phyloP scores from a whole-genome alignment of 2,888 invertebrate genomes.

The Hirtodrosophila trivittata region DNA sequence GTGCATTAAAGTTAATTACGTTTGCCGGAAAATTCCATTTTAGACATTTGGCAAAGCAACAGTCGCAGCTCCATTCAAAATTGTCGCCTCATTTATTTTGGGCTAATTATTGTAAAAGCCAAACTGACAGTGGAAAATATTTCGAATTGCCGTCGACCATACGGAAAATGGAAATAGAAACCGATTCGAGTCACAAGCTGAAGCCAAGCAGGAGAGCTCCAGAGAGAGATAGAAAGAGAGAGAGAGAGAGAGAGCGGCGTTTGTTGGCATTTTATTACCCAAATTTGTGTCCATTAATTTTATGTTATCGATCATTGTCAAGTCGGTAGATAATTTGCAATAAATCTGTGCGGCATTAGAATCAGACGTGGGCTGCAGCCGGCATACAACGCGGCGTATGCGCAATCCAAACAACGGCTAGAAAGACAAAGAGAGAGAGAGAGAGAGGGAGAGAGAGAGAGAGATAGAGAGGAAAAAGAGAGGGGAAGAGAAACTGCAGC shows the following conservation, averaged over 20 bases:
- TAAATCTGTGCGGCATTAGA: constrained; percentile 71
- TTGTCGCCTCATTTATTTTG: constrained; percentile 60
- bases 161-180: constrained; percentile 24
- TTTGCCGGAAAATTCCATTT: constrained; percentile 27
- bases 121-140: constrained; percentile 35
- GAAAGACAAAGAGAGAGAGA: neutral
- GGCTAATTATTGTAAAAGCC: constrained; percentile 61
- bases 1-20: constrained; percentile 35
- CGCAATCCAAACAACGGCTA: constrained; percentile 29
- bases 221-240: neutral
- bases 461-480: too few relatives aligned
- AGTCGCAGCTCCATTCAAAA: constrained; percentile 23
- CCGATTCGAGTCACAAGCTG: constrained; percentile 26
- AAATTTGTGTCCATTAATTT: constrained; percentile 62
- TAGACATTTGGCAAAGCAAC: constrained; percentile 41
- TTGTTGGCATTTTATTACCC: constrained; percentile 48
- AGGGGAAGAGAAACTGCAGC: constrained; percentile 31
- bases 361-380: constrained; percentile 30
- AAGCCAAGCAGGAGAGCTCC: neutral
- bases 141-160: constrained; percentile 22
- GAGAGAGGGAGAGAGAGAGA: too few relatives aligned
- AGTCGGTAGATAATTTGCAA: constrained; percentile 69
- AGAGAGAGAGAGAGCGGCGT: neutral
- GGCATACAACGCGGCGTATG: constrained; percentile 25
- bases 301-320: constrained; percentile 75